These are phyloP conservation scores for Chrysolina haemoptera DNA, from an alignment of 2,888 invertebrate genomes.

Conservation along the genomic window DNA sequence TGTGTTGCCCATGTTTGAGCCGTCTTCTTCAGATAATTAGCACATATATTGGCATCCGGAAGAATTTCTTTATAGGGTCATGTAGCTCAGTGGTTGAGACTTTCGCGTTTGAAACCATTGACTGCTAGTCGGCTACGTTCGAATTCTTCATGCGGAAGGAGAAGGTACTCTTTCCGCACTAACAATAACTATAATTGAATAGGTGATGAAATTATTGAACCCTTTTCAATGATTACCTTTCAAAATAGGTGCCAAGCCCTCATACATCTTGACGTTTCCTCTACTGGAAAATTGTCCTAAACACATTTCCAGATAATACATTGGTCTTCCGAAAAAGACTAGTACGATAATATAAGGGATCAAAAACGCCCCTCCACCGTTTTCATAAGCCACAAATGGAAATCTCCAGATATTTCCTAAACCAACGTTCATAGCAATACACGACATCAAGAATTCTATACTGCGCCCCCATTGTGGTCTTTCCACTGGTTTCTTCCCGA, in stretches of 20 bases:
- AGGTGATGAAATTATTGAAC: no score
- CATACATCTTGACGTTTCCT: constrained; percentile 82
- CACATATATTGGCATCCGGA: no score
- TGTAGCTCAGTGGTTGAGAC: no score
- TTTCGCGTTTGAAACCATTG: no score
- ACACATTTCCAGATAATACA: constrained; percentile 88
- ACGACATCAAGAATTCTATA: constrained; percentile 78
- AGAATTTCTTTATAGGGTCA: no score
- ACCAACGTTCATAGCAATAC: constrained; percentile 78
- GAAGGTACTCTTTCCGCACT: no score
- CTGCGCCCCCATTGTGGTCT: constrained; percentile 73
- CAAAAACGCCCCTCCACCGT: constrained; percentile 79
- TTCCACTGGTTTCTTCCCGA: constrained; percentile 32
- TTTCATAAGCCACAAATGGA: constrained; percentile 78
- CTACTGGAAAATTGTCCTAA: constrained; percentile 88
- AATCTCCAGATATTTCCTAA: constrained; percentile 81
- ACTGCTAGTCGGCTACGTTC: no score
- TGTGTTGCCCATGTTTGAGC: no score
- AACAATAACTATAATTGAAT: no score
- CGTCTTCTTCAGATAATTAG: no score
- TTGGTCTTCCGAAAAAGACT: constrained; percentile 80
- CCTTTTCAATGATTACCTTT: no score
- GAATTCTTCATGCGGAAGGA: no score
- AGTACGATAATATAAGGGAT: constrained; percentile 79
- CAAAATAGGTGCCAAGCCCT: constrained; percentile 80